Base-by-base conservation (phyloP, 2,113 vertebrate species). In the Apodemus sylvaticus region DNA sequence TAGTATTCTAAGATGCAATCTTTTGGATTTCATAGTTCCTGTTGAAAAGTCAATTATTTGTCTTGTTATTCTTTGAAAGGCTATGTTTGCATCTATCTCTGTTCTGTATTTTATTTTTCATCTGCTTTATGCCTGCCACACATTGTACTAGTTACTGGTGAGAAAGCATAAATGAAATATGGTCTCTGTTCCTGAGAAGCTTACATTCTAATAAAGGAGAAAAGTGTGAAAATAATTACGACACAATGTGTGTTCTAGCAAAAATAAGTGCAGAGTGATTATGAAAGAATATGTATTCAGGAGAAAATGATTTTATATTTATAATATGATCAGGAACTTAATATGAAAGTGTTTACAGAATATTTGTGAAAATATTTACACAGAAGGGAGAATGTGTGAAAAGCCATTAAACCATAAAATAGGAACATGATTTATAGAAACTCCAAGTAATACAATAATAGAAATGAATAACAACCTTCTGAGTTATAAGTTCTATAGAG, bases 81-180 rank as follows among this genome's bases (percentile, higher is more conserved):
- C 66, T 68, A 26, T 48, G 39, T 24, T 24, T 94, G 22, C 90
- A 88, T 90, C 62, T 74, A 2, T 77, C 24, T 90, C 66, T 86
- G 66, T 60, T 93, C 70, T 66, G 86, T 66, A 62, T 94, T 94
- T 86, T 96, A 73, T 86, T 71, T 82, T 90, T 92, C 68, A 5
- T 87, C 19, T 81, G 19, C 5, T 71, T n/a, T 76, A 12, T 89
- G 42, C 83, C 51, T 82, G 10, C 60, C n/a, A 73, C 66, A 76
- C n/a, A 89, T 62, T 68, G 4, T 78, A 11, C 13, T 85, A 12
- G 12, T 60, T 78, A 4, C 39, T 85, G 39, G 26, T 51, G 48
- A 48, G 77, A 79, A 66, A 95, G 16, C 48, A 91, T 62, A 91
- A 87, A 60, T 83, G 68, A 83, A 85, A 73, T 24, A 60, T 74